phyloP scores from a whole-genome alignment of 92 coral and sea anemone species.

The Blastomussa wellsi region DNA sequence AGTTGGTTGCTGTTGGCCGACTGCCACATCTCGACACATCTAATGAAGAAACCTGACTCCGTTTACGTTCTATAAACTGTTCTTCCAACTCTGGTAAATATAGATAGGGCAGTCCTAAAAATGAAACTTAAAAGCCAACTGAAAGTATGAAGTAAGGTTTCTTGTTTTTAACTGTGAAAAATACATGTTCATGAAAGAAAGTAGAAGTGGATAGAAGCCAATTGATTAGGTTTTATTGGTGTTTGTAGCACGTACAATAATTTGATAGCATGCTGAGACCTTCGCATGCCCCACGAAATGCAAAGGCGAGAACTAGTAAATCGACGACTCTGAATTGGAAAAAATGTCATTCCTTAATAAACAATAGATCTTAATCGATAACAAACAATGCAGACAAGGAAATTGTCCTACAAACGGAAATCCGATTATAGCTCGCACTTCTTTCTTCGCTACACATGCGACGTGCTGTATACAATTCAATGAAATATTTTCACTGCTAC shows the following conservation, averaged over 20 bases:
- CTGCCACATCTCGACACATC: conserved; percentile 34
- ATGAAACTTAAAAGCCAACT: conserved; percentile 3
- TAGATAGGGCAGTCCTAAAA: background rate
- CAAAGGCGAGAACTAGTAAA: conserved; percentile 3
- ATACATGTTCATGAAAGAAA: background rate
- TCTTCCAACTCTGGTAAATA: background rate
- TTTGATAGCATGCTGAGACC: conserved; percentile 40
- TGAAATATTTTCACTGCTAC: conserved; percentile 17
- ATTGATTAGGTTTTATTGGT: background rate
- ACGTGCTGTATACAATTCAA: conserved; percentile 28
- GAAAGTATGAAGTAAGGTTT: background rate
- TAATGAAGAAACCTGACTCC: conserved; percentile 29
- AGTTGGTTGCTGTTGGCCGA: conserved; percentile 8
- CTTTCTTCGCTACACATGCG: background rate
- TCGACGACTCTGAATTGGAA: background rate
- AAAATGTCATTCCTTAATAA: background rate
- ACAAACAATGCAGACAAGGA: conserved; percentile 9
- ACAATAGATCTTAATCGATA: conserved; percentile 7
- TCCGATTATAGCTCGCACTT: conserved; percentile 40
- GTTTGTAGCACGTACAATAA: conserved; percentile 29
- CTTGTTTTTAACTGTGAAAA: background rate
- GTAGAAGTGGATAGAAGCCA: background rate
- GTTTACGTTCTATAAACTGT: background rate
- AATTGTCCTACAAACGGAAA: conserved; percentile 31
- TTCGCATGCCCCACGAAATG: conserved; percentile 7